Percentiles rank a stretch among this genome's conserved stretches.
Conservation (phyloP, 1,140 invertebrate genomes). For the Aphelinus atriplicis region DNA sequence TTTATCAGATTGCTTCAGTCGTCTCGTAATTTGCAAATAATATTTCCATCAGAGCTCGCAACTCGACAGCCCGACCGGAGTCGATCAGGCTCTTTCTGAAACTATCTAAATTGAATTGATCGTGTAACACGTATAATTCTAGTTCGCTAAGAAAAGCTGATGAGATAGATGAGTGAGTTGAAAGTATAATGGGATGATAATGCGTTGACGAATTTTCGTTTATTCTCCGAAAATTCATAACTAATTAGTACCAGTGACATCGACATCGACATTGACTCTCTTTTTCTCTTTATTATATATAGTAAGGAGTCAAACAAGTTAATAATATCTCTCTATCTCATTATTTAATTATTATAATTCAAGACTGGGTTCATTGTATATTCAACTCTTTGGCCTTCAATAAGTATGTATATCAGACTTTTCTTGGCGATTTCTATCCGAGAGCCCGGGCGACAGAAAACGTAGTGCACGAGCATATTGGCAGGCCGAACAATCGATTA, state of each 20-base stretch:
- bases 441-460: constrained; percentile 34
- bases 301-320: constrained; percentile 13
- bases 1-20: too few relatives aligned
- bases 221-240: background rate
- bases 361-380: background rate
- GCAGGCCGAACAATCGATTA: constrained; percentile 9
- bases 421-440: constrained; percentile 33
- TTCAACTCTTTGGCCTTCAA: constrained; percentile 22
- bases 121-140: background rate
- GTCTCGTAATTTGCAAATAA: too few relatives aligned
- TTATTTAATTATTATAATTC: constrained; percentile 16
- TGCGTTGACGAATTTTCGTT: background rate
- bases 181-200: background rate
- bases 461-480: constrained; percentile 21
- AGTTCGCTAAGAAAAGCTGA: constrained; percentile 32
- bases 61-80: too few relatives aligned
- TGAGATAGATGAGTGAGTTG: constrained; percentile 3
- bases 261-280: constrained; percentile 30
- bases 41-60: too few relatives aligned
- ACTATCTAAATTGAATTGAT: background rate
- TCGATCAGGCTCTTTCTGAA: too few relatives aligned
- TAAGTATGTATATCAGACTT: constrained; percentile 30
- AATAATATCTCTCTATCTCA: background rate
- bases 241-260: constrained; percentile 17
- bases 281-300: background rate